These are phyloP conservation scores for Sakesphorus luctuosus DNA, from an alignment of 2,113 vertebrate genomes.

Conservation along the genomic window DNA sequence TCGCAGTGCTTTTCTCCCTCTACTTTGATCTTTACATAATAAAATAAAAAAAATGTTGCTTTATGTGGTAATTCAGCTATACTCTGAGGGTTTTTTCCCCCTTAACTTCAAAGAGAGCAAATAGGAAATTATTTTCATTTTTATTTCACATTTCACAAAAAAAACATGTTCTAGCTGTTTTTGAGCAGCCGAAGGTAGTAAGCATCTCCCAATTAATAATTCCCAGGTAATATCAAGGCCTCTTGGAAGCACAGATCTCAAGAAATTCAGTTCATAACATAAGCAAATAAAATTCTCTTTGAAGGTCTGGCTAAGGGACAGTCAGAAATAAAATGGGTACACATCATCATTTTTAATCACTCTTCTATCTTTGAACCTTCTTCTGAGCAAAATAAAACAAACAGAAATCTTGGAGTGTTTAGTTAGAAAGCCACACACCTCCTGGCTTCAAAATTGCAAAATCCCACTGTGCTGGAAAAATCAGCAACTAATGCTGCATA, in stretches of 20 bases:
- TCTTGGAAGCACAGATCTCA: neutral
- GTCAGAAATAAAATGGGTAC: neutral
- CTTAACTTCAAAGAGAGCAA: conserved; percentile 64
- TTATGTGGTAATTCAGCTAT: conserved; percentile 47
- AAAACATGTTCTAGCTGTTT: neutral
- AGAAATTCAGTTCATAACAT: conserved; percentile 16
- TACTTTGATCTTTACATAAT: conserved; percentile 56
- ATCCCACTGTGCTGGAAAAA: neutral
- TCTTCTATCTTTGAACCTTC: conserved; percentile 34
- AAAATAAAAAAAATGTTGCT: neutral
- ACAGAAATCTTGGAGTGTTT: neutral
- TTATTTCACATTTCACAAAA: conserved; percentile 41
- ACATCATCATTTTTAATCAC: conserved; percentile 10
- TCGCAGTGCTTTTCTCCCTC: conserved; percentile 12
- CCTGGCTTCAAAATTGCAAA: conserved; percentile 15
- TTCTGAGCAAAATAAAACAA: conserved; percentile 29
- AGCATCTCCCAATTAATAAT: conserved; percentile 30
- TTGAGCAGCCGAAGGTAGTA: conserved; percentile 42
- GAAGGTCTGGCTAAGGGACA: conserved; percentile 38
- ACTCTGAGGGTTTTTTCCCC: neutral
- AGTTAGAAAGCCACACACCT: neutral
- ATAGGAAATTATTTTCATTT: conserved; percentile 53
- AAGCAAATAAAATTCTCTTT: conserved; percentile 34
- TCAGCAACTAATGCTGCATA: neutral
- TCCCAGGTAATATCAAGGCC: conserved; percentile 18